These are phyloP conservation scores for Phalloptychus januarius DNA, from an alignment of 2,797 vertebrate species.

Conservation along the genomic window DNA sequence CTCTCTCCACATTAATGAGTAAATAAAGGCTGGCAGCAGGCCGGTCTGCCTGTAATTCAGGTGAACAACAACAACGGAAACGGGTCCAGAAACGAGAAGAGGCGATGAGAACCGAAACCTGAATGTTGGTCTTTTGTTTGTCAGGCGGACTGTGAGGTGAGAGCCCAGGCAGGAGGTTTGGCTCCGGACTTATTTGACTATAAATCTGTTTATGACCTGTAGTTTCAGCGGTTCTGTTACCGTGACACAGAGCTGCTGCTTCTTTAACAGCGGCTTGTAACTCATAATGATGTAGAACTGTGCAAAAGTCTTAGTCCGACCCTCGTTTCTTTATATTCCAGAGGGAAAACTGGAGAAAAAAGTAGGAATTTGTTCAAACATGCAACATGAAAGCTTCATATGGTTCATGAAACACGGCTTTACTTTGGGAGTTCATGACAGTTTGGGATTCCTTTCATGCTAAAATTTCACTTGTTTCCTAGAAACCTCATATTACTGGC, in stretches of 20 bases:
- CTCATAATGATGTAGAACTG: not conserved
- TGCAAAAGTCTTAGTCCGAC: not conserved
- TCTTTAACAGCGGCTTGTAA: not conserved
- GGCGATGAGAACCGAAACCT: not conserved
- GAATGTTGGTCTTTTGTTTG: conserved; percentile 62
- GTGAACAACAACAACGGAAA: not conserved
- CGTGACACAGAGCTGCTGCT: not conserved
- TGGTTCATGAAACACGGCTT: not conserved
- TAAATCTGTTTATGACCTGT: not conserved
- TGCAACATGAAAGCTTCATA: not conserved
- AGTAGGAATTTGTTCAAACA: not conserved
- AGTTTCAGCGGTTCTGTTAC: not conserved
- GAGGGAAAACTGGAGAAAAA: not conserved
- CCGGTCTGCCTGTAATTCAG: accelerated
- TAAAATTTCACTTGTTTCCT: not conserved
- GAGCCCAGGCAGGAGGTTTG: conserved; percentile 64
- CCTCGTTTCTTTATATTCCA: not conserved
- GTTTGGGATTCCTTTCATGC: not conserved
- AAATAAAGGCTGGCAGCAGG: not conserved
- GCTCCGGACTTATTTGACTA: not conserved
- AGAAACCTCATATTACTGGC: not conserved
- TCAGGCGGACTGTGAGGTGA: conserved; percentile 35
- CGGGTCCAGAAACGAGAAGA: not conserved
- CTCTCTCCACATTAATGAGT: not conserved
- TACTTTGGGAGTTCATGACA: not conserved